Evolutionary conservation across 2,888 invertebrate genomes (phyloP).

Genomic region (Tetropium fuscum): DNA sequence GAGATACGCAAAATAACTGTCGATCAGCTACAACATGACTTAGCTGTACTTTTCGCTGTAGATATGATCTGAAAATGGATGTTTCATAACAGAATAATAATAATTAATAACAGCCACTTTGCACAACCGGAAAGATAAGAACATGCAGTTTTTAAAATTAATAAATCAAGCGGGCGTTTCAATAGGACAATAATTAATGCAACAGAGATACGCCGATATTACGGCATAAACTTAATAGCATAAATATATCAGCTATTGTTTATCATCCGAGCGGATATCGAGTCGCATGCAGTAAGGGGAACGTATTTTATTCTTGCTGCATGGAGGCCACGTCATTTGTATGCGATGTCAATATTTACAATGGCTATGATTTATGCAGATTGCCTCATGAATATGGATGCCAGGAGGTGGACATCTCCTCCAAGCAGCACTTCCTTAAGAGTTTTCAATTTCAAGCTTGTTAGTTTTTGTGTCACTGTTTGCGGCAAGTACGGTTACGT

Average conservation of each 20-base stretch:
- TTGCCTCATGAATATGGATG: slow-evolving; percentile 14
- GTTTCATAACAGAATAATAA: too few relatives aligned
- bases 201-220: slow-evolving; percentile 14
- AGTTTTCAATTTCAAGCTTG: slow-evolving; percentile 16
- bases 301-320: slow-evolving; percentile 2
- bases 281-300: background rate
- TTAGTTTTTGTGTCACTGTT: background rate
- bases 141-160: background rate
- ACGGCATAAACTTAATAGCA: slow-evolving; percentile 1
- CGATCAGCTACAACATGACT: too few relatives aligned
- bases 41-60: too few relatives aligned
- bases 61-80: too few relatives aligned
- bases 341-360: slow-evolving; percentile 18
- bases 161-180: slow-evolving; percentile 13
- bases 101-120: background rate
- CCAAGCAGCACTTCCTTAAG: slow-evolving; percentile 12
- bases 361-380: slow-evolving; percentile 13
- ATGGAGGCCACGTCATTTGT: slow-evolving; percentile 9
- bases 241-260: slow-evolving; percentile 9
- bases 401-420: slow-evolving; percentile 6
- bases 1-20: too few relatives aligned
- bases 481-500: background rate
- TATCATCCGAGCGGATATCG: background rate
- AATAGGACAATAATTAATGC: slow-evolving; percentile 16
- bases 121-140: background rate